Conservation (phyloP, 2,797 vertebrate genomes). For the Odontamblyopus lacepedii region DNA sequence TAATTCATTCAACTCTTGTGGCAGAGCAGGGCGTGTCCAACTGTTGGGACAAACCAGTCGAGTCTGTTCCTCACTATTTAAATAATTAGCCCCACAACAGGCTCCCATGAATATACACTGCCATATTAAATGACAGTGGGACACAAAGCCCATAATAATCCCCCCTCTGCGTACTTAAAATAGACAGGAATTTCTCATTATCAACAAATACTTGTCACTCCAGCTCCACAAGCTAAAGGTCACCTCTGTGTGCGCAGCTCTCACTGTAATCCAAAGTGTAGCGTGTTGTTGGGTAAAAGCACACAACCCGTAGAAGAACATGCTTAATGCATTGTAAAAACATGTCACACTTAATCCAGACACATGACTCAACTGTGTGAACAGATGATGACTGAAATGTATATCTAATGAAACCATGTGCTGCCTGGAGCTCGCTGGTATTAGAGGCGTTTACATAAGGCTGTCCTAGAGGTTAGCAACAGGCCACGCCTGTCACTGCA, state of each 20-base stretch:
- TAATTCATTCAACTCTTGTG: not conserved
- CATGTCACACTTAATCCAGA: constrained; percentile 10
- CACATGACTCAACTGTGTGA: constrained; percentile 24
- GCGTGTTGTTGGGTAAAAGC: not conserved
- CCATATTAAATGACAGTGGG: not conserved
- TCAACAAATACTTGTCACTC: constrained; percentile 60
- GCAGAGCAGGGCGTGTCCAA: not conserved
- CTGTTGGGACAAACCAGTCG: not conserved
- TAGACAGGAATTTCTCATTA: constrained; percentile 68
- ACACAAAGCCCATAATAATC: constrained; percentile 8
- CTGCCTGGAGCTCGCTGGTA: not conserved
- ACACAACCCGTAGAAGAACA: not conserved
- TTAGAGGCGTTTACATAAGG: not conserved
- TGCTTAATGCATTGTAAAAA: constrained; percentile 13
- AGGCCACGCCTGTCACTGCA: not conserved
- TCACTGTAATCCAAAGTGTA: constrained; percentile 35
- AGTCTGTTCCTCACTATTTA: not conserved
- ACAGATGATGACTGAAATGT: constrained; percentile 23
- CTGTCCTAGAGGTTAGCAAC: not conserved
- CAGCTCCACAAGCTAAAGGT: constrained; percentile 40
- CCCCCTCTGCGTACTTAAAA: constrained; percentile 38
- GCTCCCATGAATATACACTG: not conserved
- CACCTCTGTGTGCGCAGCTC: constrained; percentile 33
- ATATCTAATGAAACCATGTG: constrained; percentile 3
- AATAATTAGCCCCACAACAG: not conserved